A percentile compares a stretch with the other conserved stretches of the same genome.
Evolutionary conservation across 2,797 vertebrate genomes (phyloP).

Genomic region (Malacoraja senta): DNA sequence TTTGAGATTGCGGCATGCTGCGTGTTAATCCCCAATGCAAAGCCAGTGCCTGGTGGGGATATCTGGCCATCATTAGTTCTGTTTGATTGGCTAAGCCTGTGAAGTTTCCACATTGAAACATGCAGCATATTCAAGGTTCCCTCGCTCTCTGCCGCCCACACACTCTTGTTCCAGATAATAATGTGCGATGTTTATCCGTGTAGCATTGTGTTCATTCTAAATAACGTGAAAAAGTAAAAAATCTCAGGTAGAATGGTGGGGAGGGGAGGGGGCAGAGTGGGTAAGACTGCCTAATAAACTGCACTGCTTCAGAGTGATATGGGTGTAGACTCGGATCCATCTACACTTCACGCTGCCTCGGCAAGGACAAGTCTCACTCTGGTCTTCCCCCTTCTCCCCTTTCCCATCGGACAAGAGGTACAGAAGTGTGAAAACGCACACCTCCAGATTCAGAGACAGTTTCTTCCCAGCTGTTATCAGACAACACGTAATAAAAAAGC

Average conservation of each 20-base stretch:
- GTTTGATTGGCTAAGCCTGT: not conserved
- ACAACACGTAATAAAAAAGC: too few species aligned
- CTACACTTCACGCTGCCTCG: too few species aligned
- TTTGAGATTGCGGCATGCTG: not conserved
- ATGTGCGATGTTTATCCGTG: not conserved
- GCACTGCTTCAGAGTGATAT: too few species aligned
- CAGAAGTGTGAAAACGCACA: too few species aligned
- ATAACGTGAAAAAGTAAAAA: not conserved
- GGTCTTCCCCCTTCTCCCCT: too few species aligned
- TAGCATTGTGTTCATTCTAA: not conserved
- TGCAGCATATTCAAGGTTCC: not conserved
- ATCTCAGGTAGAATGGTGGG: not conserved
- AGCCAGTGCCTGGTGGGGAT: too few species aligned
- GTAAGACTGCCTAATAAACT: not conserved
- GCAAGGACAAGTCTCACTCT: too few species aligned
- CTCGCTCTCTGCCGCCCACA: not conserved
- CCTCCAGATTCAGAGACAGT: too few species aligned
- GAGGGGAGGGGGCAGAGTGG: not conserved
- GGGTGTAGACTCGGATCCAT: too few species aligned
- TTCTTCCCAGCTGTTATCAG: too few species aligned
- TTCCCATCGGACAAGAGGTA: too few species aligned
- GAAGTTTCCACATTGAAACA: not conserved
- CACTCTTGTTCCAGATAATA: not conserved
- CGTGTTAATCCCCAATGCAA: not conserved
- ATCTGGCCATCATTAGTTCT: not conserved